A percentile compares a stretch with the other conserved stretches of the same genome.
These are phyloP conservation scores for Geopemphigus sp. DNA, from an alignment of 1,140 invertebrate species.

Conservation along the genomic window DNA sequence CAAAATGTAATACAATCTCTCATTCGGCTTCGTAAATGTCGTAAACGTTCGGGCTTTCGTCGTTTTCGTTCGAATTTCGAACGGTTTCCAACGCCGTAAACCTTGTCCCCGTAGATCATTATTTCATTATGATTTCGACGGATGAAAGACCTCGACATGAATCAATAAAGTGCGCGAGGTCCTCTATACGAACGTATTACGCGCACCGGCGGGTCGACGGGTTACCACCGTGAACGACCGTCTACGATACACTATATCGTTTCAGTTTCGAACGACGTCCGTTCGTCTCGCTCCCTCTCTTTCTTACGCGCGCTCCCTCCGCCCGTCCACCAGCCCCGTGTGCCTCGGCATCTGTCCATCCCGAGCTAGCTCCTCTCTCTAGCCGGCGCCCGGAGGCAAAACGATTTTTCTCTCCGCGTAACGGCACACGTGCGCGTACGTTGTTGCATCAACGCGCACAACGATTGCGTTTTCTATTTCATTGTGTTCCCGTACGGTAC, in stretches of 20 bases:
- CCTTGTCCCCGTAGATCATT: constrained; percentile 15
- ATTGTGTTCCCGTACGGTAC: neutral
- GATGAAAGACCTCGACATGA: constrained; percentile 42
- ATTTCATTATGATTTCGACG: constrained; percentile 31
- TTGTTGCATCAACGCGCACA: neutral
- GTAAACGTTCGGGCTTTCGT: no score
- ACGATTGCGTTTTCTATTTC: neutral
- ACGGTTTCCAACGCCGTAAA: neutral
- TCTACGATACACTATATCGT: neutral
- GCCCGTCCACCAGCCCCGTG: no score
- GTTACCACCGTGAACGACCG: constrained; percentile 8
- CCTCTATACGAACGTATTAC: neutral
- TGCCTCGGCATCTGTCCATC: no score
- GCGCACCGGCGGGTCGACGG: constrained; percentile 24
- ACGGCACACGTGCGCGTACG: neutral
- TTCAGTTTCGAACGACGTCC: neutral
- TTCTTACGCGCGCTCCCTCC: neutral
- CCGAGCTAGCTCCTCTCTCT: no score
- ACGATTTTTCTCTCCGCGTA: neutral
- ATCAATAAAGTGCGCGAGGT: constrained; percentile 21
- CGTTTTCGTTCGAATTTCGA: neutral
- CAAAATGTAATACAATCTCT: no score
- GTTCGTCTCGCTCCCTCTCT: neutral
- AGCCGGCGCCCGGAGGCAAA: no score
- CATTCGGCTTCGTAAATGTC: no score